phyloP scores from a whole-genome alignment of 2,888 invertebrate species.

The Trichopoda pennipes region DNA sequence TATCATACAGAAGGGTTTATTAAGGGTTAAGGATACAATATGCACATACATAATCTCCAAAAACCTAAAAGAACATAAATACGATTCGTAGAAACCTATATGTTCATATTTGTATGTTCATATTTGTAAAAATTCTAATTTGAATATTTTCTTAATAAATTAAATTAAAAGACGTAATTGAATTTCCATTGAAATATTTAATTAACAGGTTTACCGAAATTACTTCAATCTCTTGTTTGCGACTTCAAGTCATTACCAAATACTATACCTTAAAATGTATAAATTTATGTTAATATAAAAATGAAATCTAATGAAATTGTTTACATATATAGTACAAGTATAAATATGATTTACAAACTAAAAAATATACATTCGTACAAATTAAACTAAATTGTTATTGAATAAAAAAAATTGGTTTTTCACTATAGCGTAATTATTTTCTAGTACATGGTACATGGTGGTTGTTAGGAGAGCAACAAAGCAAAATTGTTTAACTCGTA shows the following conservation, averaged over 20 bases:
- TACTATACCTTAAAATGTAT: slow-evolving; percentile 51
- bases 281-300: slow-evolving; percentile 31
- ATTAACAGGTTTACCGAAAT: slow-evolving; percentile 39
- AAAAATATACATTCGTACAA: slow-evolving; percentile 61
- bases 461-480: slow-evolving; percentile 53
- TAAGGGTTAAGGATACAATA: too few species aligned
- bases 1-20: too few species aligned
- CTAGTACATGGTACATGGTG: slow-evolving; percentile 37
- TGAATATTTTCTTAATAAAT: not conserved
- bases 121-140: not conserved
- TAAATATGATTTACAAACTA: slow-evolving; percentile 63
- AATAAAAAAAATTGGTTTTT: slow-evolving; percentile 38
- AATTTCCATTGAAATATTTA: slow-evolving; percentile 39
- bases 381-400: slow-evolving; percentile 57
- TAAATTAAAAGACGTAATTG: not conserved
- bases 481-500: slow-evolving; percentile 20
- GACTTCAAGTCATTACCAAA: slow-evolving; percentile 46
- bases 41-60: too few species aligned
- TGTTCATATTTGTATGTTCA: too few species aligned
- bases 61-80: too few species aligned
- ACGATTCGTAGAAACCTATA: too few species aligned
- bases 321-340: slow-evolving; percentile 33
- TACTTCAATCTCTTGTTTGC: slow-evolving; percentile 15
- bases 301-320: slow-evolving; percentile 33
- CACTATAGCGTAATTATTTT: slow-evolving; percentile 46